A percentile compares a stretch with the other conserved stretches of the same genome.
Conservation (phyloP, 2,113 vertebrate genomes). For the Clupea harengus region DNA sequence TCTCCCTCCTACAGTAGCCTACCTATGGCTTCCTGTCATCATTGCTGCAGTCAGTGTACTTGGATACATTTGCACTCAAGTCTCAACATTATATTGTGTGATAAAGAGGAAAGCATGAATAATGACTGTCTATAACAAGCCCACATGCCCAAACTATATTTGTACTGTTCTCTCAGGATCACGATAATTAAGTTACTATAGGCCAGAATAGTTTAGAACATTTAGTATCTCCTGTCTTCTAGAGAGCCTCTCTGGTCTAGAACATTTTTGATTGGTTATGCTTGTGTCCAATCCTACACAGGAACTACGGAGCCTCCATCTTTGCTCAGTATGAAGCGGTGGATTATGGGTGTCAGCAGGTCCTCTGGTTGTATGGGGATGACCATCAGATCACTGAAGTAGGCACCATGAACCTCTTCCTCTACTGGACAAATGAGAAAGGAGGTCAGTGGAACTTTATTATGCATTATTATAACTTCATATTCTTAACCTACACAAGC, state of each 20-base stretch:
- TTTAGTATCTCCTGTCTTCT: neutral
- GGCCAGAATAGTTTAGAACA: neutral
- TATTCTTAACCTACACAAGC: too few relatives aligned
- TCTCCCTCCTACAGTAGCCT: too few relatives aligned
- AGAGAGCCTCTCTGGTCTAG: neutral
- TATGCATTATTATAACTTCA: too few relatives aligned
- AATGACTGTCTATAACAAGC: too few relatives aligned
- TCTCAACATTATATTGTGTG: too few relatives aligned
- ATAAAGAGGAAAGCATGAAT: too few relatives aligned
- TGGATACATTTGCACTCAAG: too few relatives aligned
- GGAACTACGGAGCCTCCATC: conserved; percentile 84
- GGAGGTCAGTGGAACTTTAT: conserved; percentile 71
- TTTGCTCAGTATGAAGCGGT: conserved; percentile 79
- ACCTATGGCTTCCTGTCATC: too few relatives aligned
- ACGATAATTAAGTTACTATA: too few relatives aligned
- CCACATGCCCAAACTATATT: too few relatives aligned
- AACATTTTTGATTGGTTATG: neutral
- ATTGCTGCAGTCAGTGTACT: too few relatives aligned
- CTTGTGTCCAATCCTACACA: conserved; percentile 46
- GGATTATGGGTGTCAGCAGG: conserved; percentile 82
- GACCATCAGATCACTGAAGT: conserved; percentile 88
- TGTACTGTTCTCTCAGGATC: too few relatives aligned
- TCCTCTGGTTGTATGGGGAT: conserved; percentile 87
- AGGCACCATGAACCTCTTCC: conserved; percentile 93
- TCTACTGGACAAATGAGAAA: conserved; percentile 88